A percentile compares a stretch with the other conserved stretches of the same genome.
Evolutionary conservation across 2,797 vertebrate species (phyloP).

Genomic region (Hozukius guyotensis): DNA sequence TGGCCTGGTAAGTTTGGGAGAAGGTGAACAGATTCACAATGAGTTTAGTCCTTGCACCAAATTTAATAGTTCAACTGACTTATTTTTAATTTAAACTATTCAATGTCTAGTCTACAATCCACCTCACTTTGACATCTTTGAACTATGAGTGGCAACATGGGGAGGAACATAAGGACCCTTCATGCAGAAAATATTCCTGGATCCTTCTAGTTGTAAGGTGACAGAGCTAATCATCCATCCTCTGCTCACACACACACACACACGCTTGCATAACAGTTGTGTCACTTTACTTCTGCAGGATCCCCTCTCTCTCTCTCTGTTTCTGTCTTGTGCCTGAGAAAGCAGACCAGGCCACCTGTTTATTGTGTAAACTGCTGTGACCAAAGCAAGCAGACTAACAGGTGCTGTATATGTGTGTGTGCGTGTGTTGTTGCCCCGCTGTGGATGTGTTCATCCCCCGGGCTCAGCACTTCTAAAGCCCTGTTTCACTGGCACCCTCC

Average conservation of each 20-base stretch:
- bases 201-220: background rate
- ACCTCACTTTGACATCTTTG: background rate
- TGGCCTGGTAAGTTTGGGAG: no score
- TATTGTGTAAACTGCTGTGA: constrained; percentile 68
- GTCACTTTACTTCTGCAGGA: constrained; percentile 15
- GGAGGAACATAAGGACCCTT: background rate
- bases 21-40: background rate
- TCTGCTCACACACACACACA: background rate
- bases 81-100: background rate
- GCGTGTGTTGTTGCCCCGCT: constrained; percentile 1
- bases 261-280: constrained; percentile 26
- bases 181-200: background rate
- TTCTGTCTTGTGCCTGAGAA: constrained; percentile 7
- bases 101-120: background rate
- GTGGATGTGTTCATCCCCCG: constrained; percentile 71
- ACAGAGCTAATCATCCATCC: background rate
- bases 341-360: constrained; percentile 68
- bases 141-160: background rate
- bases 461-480: constrained; percentile 71
- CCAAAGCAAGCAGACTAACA: constrained; percentile 58
- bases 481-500: constrained; percentile 16
- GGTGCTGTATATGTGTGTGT: constrained; percentile 45
- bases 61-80: background rate
- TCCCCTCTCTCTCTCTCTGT: background rate
- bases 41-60: background rate